Evolutionary conservation across 1,140 invertebrate genomes (phyloP).

Genomic region (Mactra quadrangularis): DNA sequence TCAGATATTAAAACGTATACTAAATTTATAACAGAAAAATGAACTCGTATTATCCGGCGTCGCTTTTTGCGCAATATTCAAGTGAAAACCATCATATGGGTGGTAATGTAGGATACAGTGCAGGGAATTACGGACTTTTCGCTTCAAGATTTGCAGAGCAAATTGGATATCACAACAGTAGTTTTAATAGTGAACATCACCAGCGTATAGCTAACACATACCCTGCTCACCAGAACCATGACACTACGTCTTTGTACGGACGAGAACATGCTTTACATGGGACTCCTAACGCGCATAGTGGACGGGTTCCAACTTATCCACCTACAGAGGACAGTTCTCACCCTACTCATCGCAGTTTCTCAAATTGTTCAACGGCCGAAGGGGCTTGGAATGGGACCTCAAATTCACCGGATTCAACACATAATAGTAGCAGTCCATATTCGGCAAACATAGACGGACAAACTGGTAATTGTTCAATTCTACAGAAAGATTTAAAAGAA

Average conservation of each 20-base stretch:
- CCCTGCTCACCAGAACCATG: slow-evolving; percentile 68
- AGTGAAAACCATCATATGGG: slow-evolving; percentile 72
- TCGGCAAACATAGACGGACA: slow-evolving; percentile 61
- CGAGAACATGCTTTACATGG: slow-evolving; percentile 62
- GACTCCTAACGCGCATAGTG: slow-evolving; percentile 53
- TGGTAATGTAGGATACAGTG: slow-evolving; percentile 73
- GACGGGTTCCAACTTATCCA: slow-evolving; percentile 57
- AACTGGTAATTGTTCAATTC: slow-evolving; percentile 67
- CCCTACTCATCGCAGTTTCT: slow-evolving; percentile 53
- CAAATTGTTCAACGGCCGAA: slow-evolving; percentile 61
- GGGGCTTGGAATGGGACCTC: slow-evolving; percentile 63
- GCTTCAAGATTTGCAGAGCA: slow-evolving; percentile 76
- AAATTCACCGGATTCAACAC: slow-evolving; percentile 68
- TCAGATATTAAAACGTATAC: slow-evolving; percentile 71
- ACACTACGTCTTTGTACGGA: slow-evolving; percentile 60
- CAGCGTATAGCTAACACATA: slow-evolving; percentile 66
- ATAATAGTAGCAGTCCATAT: slow-evolving; percentile 68
- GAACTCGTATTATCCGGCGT: slow-evolving; percentile 78
- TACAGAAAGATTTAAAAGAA: slow-evolving; percentile 72
- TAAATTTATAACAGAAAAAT: slow-evolving; percentile 76
- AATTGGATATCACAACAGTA: slow-evolving; percentile 73
- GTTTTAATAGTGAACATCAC: slow-evolving; percentile 69
- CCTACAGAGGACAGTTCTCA: slow-evolving; percentile 53
- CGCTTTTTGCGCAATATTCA: slow-evolving; percentile 79
- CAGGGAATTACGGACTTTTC: slow-evolving; percentile 77